Percentiles rank a stretch among this genome's conserved stretches.
Evolutionary conservation across 2,888 invertebrate genomes (phyloP).

Genomic region (Acanthosepion esculentum): DNA sequence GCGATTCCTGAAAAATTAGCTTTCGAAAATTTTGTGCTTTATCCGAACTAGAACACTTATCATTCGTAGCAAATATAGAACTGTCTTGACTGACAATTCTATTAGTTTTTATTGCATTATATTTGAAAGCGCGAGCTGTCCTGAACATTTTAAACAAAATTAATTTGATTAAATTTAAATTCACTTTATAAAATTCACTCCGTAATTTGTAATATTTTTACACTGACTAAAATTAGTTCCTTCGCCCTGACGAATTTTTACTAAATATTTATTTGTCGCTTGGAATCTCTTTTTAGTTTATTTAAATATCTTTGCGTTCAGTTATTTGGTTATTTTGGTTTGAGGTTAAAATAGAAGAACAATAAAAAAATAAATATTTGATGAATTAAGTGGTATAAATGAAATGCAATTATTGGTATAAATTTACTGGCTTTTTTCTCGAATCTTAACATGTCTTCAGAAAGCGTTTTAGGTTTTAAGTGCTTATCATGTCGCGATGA

Average conservation of each 20-base stretch:
- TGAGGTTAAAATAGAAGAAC: neutral
- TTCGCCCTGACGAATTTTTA: neutral
- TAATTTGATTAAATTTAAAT: neutral
- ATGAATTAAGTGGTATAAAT: neutral
- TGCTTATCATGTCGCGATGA: neutral
- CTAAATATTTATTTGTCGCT: neutral
- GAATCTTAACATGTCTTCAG: neutral
- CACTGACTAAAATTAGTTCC: neutral
- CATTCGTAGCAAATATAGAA: too few species aligned
- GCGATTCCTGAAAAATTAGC: too few species aligned
- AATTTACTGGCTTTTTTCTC: neutral
- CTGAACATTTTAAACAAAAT: neutral
- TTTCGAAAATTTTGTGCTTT: too few species aligned
- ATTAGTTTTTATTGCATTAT: too few species aligned
- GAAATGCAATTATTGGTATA: neutral
- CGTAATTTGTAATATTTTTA: neutral
- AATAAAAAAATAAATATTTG: neutral
- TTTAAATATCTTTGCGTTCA: neutral
- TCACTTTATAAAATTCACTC: neutral
- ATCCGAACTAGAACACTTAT: too few species aligned
- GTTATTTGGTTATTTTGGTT: neutral
- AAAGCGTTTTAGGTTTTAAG: too few species aligned
- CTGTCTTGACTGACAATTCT: too few species aligned
- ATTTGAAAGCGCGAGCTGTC: neutral
- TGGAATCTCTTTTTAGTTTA: neutral